phyloP scores from a whole-genome alignment of 2,888 invertebrate genomes.

The Tachina lurida region DNA sequence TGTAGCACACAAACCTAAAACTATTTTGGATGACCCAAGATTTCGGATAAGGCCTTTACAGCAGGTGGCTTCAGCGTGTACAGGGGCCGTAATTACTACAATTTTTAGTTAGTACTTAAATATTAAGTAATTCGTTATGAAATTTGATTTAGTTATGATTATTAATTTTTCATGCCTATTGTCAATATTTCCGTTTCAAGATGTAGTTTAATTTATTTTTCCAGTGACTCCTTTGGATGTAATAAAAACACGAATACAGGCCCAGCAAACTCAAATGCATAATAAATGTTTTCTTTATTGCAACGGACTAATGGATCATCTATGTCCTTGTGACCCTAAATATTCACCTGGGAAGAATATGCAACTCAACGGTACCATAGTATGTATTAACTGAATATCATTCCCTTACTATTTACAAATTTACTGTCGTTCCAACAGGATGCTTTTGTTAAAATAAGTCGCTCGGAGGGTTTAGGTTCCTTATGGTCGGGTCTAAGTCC shows the following conservation, averaged over 20 bases:
- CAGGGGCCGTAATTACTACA: constrained; percentile 95
- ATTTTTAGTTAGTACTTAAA: constrained; percentile 87
- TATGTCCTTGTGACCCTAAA: constrained; percentile 90
- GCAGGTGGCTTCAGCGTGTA: constrained; percentile 83
- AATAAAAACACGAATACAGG: constrained; percentile 98
- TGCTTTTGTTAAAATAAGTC: constrained; percentile 96
- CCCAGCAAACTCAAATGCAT: constrained; percentile 93
- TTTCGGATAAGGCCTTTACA: constrained; percentile 85
- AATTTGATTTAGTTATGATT: neutral
- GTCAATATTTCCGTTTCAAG: neutral
- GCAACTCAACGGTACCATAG: constrained; percentile 90
- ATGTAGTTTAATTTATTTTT: constrained; percentile 8
- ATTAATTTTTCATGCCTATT: neutral
- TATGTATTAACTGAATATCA: constrained; percentile 80
- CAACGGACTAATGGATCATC: constrained; percentile 99
- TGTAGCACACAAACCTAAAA: constrained; percentile 15
- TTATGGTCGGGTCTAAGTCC: constrained; percentile 99
- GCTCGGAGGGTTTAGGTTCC: constrained; percentile 93
- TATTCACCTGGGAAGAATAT: constrained; percentile 71
- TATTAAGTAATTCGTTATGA: neutral
- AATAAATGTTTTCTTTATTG: constrained; percentile 97
- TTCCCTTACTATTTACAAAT: neutral
- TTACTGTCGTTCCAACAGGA: constrained; percentile 86
- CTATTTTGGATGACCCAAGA: constrained; percentile 87
- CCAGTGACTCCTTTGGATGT: constrained; percentile 99